phyloP scores from a whole-genome alignment of 2,113 vertebrate species.

The Agapornis roseicollis region DNA sequence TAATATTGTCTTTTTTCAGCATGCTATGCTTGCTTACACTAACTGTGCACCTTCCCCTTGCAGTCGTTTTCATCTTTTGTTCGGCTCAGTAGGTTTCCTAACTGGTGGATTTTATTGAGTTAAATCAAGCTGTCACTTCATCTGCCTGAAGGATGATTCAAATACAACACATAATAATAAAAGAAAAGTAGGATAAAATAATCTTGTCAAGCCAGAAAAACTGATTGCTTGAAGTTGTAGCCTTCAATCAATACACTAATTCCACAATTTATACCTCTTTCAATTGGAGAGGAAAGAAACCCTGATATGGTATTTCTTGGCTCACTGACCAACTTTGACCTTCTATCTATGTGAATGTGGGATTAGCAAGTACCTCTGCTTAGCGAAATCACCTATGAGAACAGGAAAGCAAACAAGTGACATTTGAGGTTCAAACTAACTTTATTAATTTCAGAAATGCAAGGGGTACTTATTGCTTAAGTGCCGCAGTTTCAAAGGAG shows the following conservation, averaged over 20 bases:
- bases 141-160: conserved; percentile 98
- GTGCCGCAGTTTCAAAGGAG: neutral
- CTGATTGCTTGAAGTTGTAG: conserved; percentile 95
- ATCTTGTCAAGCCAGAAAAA: conserved; percentile 99
- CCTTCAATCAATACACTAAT: conserved; percentile 99
- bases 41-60: conserved; percentile 76
- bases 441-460: conserved; percentile 87
- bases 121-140: conserved; percentile 99
- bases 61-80: conserved; percentile 81
- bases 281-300: conserved; percentile 93
- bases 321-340: conserved; percentile 99
- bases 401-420: conserved; percentile 86
- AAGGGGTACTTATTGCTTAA: conserved; percentile 55
- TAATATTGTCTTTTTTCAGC: conserved; percentile 83
- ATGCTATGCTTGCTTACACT: conserved; percentile 76
- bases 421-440: conserved; percentile 84
- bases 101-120: conserved; percentile 97
- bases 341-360: conserved; percentile 88
- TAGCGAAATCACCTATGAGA: conserved; percentile 92
- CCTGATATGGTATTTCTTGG: conserved; percentile 99
- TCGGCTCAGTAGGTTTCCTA: conserved; percentile 95
- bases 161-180: conserved; percentile 99
- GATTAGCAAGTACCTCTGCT: conserved; percentile 91
- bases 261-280: conserved; percentile 98
- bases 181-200: conserved; percentile 99